Base-by-base conservation (phyloP, 2,113 vertebrate species). In the Psettodes erumei region DNA sequence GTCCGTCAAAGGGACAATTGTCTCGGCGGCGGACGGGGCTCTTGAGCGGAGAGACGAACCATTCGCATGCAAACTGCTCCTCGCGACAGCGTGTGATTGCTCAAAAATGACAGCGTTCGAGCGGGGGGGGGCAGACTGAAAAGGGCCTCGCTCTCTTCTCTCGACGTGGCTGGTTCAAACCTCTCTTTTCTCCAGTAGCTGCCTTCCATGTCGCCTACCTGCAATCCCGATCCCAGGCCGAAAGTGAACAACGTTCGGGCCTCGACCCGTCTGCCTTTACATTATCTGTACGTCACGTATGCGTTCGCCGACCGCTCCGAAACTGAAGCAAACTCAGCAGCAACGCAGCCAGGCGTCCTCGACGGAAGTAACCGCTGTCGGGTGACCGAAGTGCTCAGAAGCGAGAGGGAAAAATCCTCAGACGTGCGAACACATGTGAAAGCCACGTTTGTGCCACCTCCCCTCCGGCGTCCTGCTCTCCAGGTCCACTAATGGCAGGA, bases 91-190 rank as follows among this genome's bases (percentile, higher is more conserved):
- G n/a, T 16, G 28, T 30, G 73, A 86, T 79, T 86, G 82, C 43
- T 71, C 42, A 43, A 67, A n/a, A 88, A 88, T 82, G 69, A 82
- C 72, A 77, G 64, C 3, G 62, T 72, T 70, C 45, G 55, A 74
- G 53, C 0, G 2, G 66, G 35, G 2, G 66, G 35, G 19, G 42
- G 58, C 63, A 35, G 40, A 35, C 27, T 55, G 60, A 79, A 55
- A 75, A 53, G 23, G 2, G 23, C 23, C 21, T 48, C 7, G 0
- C 35, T 18, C 30, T 27, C 40, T 42, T 11, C 15, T 53, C 48
- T 62, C 59, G n/a, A n/a, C n/a, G n/a, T n/a, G n/a, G n/a, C n/a
- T n/a, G n/a, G n/a, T 64, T 63, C 73, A 33, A 37, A 47, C 70
- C 38, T 37, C 45, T 40, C 15, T 38, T 8, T 51, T 65, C 28